Base-by-base conservation (phyloP, 2,113 vertebrate genomes). In the Romanogobio albipinnatus region DNA sequence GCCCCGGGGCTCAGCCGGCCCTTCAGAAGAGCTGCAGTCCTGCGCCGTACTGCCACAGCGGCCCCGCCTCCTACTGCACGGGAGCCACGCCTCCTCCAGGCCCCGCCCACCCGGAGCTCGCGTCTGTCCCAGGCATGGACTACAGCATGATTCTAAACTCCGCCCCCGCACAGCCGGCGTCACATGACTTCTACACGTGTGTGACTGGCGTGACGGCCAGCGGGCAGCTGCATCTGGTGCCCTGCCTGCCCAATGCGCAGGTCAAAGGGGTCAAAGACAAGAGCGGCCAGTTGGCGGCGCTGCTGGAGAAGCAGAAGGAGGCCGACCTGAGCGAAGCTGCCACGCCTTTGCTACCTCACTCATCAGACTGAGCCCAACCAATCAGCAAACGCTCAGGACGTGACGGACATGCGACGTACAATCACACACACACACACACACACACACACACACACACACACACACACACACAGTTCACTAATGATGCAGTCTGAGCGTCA, bases 141-240 rank as follows among this genome's bases (percentile, higher is more conserved):
- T 94, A 94, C 91, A 93, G 89, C 79, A 3, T 89, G 62, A 88
- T 92, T 62, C 5, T 84, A 3, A 39, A 6, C 26, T 3, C 86
- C 0, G 2, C 53, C 43, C 59, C 45, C 0, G 2, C 26, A 0
- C 70, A 4, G 29, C 4, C 79, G 22, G 7, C 76, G 0, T 76
- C 47, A 0, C 91, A 91, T 76, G 92, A 94, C 39, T 94, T 94
- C 85, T 96, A 96, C 91, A 94, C 93, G 58, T 94, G 94, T 14
- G 94, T 95, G 5, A 92, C 93, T 78, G 86, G 90, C 43, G 87
- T 93, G 81, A 91, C 87, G 0, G 76, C 89, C 1, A 90, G 61
- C 1, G 93, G 92, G 0, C 88, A 92, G 45, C 89, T 95, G 59
- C 93, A 93, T 1, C 91, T 95, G 88, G 92, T 94, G 76, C 92